Evolutionary conservation across 2,888 invertebrate genomes (phyloP).

Genomic region (Ligdia adustata): DNA sequence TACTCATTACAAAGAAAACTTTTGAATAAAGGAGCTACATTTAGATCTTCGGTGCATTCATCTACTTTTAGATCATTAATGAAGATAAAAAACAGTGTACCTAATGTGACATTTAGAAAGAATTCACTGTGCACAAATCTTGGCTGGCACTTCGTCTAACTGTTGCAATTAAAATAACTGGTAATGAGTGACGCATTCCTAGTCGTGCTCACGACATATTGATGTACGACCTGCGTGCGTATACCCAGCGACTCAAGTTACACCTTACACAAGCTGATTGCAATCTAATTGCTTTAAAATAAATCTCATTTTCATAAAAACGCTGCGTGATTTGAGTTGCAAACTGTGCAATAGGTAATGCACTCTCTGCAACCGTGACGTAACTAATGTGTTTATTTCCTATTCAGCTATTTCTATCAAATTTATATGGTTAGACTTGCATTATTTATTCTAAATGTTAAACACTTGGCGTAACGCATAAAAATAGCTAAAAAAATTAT

Average conservation of each 20-base stretch:
- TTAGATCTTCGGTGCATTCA: background rate
- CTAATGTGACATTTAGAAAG: slow-evolving; percentile 32
- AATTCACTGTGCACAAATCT: slow-evolving; percentile 38
- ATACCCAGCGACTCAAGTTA: slow-evolving; percentile 8
- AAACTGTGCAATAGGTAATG: slow-evolving; percentile 5
- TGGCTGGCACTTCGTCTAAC: slow-evolving; percentile 34
- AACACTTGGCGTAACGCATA: slow-evolving; percentile 1
- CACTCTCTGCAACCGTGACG: slow-evolving; percentile 24
- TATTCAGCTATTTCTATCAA: slow-evolving; percentile 11
- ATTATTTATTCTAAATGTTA: slow-evolving; percentile 12
- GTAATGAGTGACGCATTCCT: slow-evolving; percentile 65
- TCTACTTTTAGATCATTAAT: slow-evolving; percentile 28
- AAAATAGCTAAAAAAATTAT: background rate
- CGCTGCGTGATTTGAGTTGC: slow-evolving; percentile 6
- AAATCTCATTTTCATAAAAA: background rate
- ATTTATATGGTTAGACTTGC: background rate
- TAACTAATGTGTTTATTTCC: slow-evolving; percentile 22
- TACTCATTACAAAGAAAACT: background rate
- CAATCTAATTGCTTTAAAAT: background rate
- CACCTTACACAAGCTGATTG: slow-evolving; percentile 1
- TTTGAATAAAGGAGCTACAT: background rate
- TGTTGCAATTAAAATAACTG: slow-evolving; percentile 67
- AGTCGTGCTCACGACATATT: slow-evolving; percentile 52
- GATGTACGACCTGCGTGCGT: slow-evolving; percentile 41
- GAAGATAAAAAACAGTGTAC: slow-evolving; percentile 29